A percentile compares a stretch with the other conserved stretches of the same genome.
Conservation (phyloP, 2,888 invertebrate genomes). For the Netelia melanura region DNA sequence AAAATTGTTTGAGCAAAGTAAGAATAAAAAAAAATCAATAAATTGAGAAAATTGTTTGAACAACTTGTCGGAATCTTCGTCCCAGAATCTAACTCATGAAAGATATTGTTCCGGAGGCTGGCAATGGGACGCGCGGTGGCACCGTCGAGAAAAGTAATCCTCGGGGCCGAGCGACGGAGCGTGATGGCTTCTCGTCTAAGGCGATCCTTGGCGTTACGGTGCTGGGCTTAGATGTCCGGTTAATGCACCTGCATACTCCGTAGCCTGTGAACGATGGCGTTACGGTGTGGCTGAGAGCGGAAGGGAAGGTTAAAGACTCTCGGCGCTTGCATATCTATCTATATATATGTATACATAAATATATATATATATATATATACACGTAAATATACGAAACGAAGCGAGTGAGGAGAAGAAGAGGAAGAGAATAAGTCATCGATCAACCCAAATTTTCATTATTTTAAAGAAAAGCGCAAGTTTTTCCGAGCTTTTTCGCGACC, state of each 20-base stretch:
- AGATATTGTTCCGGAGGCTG: conserved; percentile 25
- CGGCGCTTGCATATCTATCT: neutral
- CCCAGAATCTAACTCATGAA: neutral
- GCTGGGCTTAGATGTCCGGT: conserved; percentile 80
- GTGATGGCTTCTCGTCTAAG: conserved; percentile 61
- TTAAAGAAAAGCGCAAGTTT: no score
- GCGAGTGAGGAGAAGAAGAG: conserved; percentile 10
- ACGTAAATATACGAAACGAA: conserved; percentile 35
- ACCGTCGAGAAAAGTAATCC: neutral
- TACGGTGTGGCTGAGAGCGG: conserved; percentile 52
- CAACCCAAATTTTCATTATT: neutral
- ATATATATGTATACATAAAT: no score
- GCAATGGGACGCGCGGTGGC: conserved; percentile 1
- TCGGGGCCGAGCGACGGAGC: conserved; percentile 48
- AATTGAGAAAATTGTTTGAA: no score
- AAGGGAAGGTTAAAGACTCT: conserved; percentile 55
- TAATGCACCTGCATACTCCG: conserved; percentile 82
- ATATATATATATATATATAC: neutral
- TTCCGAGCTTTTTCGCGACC: no score
- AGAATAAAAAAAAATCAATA: no score
- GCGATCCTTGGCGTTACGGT: conserved; percentile 77
- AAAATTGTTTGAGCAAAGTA: no score
- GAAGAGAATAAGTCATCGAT: conserved; percentile 6
- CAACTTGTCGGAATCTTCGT: no score
- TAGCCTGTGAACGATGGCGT: conserved; percentile 77